Evolutionary conservation across 2,888 invertebrate species (phyloP), one percentile per base, ranked within the genome.

Genomic region (Latrodectus elegans): DNA sequence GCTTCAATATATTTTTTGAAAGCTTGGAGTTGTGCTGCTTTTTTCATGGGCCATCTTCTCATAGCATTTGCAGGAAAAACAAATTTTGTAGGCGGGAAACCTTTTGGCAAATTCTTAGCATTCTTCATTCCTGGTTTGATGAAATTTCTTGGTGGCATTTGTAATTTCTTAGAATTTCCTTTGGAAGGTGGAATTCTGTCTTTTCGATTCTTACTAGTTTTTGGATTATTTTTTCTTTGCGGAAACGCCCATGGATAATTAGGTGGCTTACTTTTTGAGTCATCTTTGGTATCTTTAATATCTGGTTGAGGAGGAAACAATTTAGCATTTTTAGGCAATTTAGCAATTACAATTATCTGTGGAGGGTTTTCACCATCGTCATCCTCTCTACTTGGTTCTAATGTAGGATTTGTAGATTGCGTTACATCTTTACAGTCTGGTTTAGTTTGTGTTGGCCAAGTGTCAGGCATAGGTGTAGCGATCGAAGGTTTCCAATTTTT

Each of bases 341-440:
- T 87, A 9, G 86, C 81, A 17, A 87, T 76, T 8, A 87, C 81
- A 10, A 87, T 87, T 10, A 87, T 76, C 49, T 87, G 81, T 0
- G 86, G 86, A 11, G 86, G 86, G 15, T 51, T 65, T 1, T 70
- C 64, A 12, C 78, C 79, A 60, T 74, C 74, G 1, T 80, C 75
- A 49, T 86, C 80, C n/a, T 72, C 84, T 6, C 17, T 38, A 1
- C 17, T 78, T 10, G 76, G 77, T 49, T 38, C 38, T 26, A 65
- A 65, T 12, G 81, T 72, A 26, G 81, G 73, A 22, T 67, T 53
- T 26, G 81, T 72, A 1, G 65, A 14, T 49, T 80, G 79, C n/a
- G 71, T 80, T n/a, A 14, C 38, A 17, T 86, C 85, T 51, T 87
- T 87, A 51, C 86, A 87, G 17, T 81, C 81, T 11, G 86, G 86